A percentile compares a stretch with the other conserved stretches of the same genome.
phyloP scores from a whole-genome alignment of 2,113 vertebrate genomes.

The Oryzias woworae region DNA sequence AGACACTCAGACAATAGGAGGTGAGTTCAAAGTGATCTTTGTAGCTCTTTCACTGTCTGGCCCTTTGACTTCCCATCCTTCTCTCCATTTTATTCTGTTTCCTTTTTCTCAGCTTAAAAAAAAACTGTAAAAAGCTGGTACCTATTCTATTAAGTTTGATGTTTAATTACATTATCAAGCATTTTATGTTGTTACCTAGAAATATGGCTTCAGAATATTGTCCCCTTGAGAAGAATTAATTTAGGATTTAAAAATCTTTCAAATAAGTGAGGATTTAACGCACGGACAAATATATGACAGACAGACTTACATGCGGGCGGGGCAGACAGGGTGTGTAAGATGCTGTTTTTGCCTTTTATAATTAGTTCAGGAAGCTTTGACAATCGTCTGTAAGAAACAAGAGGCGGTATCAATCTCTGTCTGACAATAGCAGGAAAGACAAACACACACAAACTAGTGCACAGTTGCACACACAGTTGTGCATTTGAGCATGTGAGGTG shows the following conservation, averaged over 20 bases:
- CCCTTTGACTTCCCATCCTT: constrained; percentile 25
- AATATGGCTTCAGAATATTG: neutral
- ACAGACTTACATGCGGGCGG: constrained; percentile 24
- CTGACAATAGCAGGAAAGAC: constrained; percentile 97
- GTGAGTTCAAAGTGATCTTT: constrained; percentile 28
- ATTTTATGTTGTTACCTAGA: neutral
- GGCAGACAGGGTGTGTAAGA: constrained; percentile 79
- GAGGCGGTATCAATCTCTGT: constrained; percentile 92
- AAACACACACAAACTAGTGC: constrained; percentile 43
- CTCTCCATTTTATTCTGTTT: constrained; percentile 6
- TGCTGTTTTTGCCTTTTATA: constrained; percentile 99
- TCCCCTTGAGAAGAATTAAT: neutral
- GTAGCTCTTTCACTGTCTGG: constrained; percentile 29
- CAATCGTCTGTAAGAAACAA: constrained; percentile 97
- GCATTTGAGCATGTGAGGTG: constrained; percentile 23
- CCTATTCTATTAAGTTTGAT: neutral
- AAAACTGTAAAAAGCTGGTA: neutral
- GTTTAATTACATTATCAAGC: neutral
- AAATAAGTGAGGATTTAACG: constrained; percentile 5
- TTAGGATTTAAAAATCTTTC: neutral
- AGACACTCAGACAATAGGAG: constrained; percentile 45
- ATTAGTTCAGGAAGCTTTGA: constrained; percentile 97
- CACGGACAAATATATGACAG: constrained; percentile 18
- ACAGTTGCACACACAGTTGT: constrained; percentile 25
- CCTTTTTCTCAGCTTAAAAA: neutral